A percentile compares a stretch with the other conserved stretches of the same genome.
Evolutionary conservation across 2,113 vertebrate genomes (phyloP).

Genomic region (Clarias macrocephalus): DNA sequence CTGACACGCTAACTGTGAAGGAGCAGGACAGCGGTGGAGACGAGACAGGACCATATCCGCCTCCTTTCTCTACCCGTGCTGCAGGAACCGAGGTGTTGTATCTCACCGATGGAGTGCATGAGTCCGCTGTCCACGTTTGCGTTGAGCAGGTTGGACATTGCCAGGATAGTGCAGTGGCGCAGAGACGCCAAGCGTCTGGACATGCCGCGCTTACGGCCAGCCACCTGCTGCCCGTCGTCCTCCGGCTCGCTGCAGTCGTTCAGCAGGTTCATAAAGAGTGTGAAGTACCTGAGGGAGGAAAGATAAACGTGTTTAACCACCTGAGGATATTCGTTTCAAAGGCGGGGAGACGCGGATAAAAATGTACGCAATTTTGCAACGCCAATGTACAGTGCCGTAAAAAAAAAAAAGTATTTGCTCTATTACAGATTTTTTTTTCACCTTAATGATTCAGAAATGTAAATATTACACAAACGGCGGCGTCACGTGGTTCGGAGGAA

Average conservation of each 20-base stretch:
- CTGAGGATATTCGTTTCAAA: too few species aligned
- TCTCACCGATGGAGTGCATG: conserved; percentile 98
- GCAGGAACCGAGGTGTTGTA: background rate
- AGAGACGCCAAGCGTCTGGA: conserved; percentile 90
- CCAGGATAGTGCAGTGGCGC: conserved; percentile 93
- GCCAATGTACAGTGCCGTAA: too few species aligned
- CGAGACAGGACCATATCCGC: background rate
- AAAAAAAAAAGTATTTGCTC: too few species aligned
- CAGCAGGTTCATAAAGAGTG: conserved; percentile 96
- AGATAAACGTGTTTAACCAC: too few species aligned
- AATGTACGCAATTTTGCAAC: too few species aligned
- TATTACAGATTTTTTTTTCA: too few species aligned
- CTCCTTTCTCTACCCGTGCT: background rate
- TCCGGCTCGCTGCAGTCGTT: conserved; percentile 98
- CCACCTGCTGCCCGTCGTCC: conserved; percentile 86
- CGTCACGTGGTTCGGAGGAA: too few species aligned
- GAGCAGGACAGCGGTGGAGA: background rate
- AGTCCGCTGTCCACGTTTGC: conserved; percentile 98
- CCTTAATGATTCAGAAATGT: too few species aligned
- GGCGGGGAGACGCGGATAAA: too few species aligned
- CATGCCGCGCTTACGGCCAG: conserved; percentile 93
- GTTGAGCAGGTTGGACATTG: conserved; percentile 98
- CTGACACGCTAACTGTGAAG: too few species aligned
- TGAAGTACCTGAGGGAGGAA: conserved; percentile 84
- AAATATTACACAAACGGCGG: too few species aligned